Conservation (phyloP, 2,888 invertebrate genomes). For the Chymomyza amoena region DNA sequence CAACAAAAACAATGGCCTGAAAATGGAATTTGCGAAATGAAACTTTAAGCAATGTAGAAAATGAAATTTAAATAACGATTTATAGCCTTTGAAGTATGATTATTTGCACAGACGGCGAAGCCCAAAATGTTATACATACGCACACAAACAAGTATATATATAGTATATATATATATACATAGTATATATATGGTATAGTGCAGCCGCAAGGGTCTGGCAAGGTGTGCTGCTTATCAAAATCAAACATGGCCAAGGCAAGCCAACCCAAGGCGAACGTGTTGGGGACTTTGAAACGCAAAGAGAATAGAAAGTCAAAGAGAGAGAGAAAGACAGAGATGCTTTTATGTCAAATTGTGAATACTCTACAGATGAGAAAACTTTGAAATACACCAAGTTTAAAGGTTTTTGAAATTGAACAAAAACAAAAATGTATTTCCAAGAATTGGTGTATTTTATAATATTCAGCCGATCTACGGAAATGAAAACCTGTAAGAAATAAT, state of each 20-base stretch:
- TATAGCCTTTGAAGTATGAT: constrained; percentile 73
- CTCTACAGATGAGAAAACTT: not conserved
- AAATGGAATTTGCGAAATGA: constrained; percentile 54
- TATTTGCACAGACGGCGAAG: constrained; percentile 53
- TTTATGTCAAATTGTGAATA: not conserved
- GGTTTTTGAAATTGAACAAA: no score
- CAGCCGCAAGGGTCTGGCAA: not conserved
- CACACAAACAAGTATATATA: not conserved
- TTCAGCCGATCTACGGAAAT: no score
- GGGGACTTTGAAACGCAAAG: not conserved
- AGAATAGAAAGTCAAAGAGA: not conserved
- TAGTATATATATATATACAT: constrained; percentile 13
- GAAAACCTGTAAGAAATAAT: no score
- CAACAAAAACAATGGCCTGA: constrained; percentile 10
- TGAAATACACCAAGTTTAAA: no score
- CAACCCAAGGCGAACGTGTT: not conserved
- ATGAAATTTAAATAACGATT: constrained; percentile 75
- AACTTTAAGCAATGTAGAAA: constrained; percentile 65
- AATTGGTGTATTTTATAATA: no score
- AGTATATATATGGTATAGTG: not conserved
- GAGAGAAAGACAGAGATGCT: not conserved
- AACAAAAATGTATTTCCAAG: no score
- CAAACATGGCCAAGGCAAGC: constrained; percentile 36
- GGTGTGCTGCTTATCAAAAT: constrained; percentile 42
- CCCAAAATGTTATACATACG: not conserved